Conservation (phyloP, 2,113 vertebrate genomes). For the Corythornis madagascariensis region DNA sequence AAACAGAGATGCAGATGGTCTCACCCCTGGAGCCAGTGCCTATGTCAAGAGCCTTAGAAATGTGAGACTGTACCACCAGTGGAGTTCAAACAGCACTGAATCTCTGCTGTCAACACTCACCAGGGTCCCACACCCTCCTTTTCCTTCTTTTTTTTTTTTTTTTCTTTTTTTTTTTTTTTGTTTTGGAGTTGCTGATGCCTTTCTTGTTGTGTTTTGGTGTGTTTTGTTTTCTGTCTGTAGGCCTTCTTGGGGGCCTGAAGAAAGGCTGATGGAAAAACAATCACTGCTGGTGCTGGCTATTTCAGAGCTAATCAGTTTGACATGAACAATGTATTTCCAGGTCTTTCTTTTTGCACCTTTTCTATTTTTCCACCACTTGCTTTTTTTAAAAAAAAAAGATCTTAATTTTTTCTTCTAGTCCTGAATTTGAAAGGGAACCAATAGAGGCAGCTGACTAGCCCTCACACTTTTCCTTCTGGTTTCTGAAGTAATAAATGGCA, state of each 20-base stretch:
- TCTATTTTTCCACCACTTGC: neutral
- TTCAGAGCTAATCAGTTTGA: neutral
- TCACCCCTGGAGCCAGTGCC: constrained; percentile 30
- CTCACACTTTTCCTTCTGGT: neutral
- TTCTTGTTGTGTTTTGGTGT: neutral
- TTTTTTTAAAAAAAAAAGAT: no score
- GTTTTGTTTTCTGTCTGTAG: neutral
- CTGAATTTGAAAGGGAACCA: neutral
- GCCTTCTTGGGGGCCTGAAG: neutral
- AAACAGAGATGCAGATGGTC: constrained; percentile 40
- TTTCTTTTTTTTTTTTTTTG: neutral
- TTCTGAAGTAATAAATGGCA: neutral
- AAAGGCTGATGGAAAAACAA: neutral
- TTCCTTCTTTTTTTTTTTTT: neutral
- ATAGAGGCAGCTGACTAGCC: neutral
- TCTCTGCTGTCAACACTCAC: neutral
- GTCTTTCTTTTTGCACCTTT: neutral
- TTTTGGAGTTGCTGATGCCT: neutral
- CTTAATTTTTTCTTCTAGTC: neutral
- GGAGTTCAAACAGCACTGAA: constrained; percentile 11
- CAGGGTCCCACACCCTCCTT: neutral
- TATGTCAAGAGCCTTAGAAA: constrained; percentile 45
- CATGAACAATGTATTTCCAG: neutral
- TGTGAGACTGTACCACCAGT: constrained; percentile 52
- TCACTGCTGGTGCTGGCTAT: neutral